phyloP scores from a whole-genome alignment of 2,113 vertebrate genomes.

The Pelecanoides urinatrix region DNA sequence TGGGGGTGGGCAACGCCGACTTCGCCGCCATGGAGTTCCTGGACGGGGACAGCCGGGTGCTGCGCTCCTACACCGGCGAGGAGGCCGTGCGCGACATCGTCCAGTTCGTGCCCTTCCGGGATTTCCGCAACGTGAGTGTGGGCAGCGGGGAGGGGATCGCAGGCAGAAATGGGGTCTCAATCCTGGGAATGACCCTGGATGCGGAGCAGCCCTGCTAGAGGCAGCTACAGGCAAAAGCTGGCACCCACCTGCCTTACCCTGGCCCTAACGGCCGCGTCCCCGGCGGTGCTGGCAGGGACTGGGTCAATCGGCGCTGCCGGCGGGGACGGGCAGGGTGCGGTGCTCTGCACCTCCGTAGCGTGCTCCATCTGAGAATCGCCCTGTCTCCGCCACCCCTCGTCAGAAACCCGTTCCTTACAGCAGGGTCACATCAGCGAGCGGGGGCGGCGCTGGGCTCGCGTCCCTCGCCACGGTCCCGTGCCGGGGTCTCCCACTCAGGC shows the following conservation, averaged over 20 bases:
- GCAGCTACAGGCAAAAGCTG: background rate
- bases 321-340: background rate
- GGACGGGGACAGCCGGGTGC: constrained; percentile 87
- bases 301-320: rapidly evolving
- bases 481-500: background rate
- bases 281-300: rapidly evolving
- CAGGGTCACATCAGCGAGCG: background rate
- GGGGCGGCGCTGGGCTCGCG: rapidly evolving
- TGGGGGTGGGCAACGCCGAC: constrained; percentile 95
- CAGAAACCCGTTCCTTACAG: background rate
- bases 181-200: background rate
- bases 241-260: background rate
- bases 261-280: background rate
- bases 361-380: background rate
- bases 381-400: rapidly evolving
- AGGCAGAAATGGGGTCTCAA: background rate
- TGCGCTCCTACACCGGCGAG: constrained; percentile 90
- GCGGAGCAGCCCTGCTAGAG: background rate
- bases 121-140: constrained; percentile 91
- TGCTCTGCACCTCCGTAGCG: rapidly evolving
- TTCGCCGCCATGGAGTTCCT: constrained; percentile 98
- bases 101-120: constrained; percentile 97
- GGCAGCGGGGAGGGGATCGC: rapidly evolving
- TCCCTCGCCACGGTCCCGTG: rapidly evolving
- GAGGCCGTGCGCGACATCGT: constrained; percentile 93